Percentiles rank a stretch among this genome's conserved stretches.
These are phyloP conservation scores for Ochropacha duplaris DNA, from an alignment of 2,888 invertebrate species.

Conservation along the genomic window DNA sequence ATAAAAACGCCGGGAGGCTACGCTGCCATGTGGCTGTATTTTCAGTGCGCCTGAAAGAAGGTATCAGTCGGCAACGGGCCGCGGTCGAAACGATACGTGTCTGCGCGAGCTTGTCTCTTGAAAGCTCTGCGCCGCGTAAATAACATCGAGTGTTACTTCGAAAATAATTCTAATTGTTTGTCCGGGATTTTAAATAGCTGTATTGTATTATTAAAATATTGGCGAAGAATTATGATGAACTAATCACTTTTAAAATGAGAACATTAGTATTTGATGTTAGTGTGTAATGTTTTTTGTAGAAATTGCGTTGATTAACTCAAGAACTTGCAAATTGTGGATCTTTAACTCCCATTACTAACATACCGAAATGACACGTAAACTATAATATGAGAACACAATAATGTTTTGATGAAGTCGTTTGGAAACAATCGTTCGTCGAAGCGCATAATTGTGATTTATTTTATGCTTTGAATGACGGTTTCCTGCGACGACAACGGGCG, in stretches of 20 bases:
- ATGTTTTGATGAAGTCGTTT: constrained; percentile 40
- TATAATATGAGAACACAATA: constrained; percentile 33
- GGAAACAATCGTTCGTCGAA: constrained; percentile 45
- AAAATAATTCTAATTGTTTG: constrained; percentile 23
- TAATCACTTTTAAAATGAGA: background rate
- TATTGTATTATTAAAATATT: background rate
- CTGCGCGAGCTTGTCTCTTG: constrained; percentile 16
- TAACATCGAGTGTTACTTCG: constrained; percentile 59
- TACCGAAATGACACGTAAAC: constrained; percentile 16
- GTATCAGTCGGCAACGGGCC: constrained; percentile 61
- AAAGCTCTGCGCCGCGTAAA: constrained; percentile 57
- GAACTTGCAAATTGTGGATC: background rate
- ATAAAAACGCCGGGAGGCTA: constrained; percentile 61
- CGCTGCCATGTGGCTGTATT: constrained; percentile 56
- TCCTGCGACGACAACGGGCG: constrained; percentile 57
- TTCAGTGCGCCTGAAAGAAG: constrained; percentile 58
- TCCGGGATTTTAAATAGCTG: background rate
- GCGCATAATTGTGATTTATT: constrained; percentile 41
- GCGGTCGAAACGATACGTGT: constrained; percentile 41
- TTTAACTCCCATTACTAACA: constrained; percentile 5
- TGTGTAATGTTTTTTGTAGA: background rate
- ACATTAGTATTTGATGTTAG: constrained; percentile 10
- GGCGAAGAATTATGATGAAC: background rate
- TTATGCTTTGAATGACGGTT: constrained; percentile 61
- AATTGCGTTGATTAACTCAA: background rate